A percentile compares a stretch with the other conserved stretches of the same genome.
These are phyloP conservation scores for Leuciscus waleckii DNA, from an alignment of 2,797 vertebrate species.

Conservation along the genomic window DNA sequence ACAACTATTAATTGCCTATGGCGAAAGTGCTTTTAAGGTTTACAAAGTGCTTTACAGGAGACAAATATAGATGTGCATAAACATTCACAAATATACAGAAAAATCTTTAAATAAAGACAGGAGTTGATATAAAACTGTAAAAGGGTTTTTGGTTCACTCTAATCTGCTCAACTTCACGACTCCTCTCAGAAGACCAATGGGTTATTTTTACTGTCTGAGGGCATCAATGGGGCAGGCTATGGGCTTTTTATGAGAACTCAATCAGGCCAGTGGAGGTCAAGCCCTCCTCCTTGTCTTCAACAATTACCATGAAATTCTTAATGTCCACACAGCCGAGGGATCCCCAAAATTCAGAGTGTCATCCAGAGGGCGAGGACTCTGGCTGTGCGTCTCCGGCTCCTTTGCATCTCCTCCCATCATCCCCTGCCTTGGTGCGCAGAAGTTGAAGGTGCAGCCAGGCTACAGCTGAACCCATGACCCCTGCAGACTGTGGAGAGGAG, in stretches of 20 bases:
- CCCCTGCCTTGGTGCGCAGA: slow-evolving; percentile 49
- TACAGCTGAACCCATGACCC: slow-evolving; percentile 77
- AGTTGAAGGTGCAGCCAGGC: slow-evolving; percentile 61
- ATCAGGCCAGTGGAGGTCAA: slow-evolving; percentile 73
- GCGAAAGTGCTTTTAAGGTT: background rate
- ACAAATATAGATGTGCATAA: background rate
- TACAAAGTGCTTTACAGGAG: background rate
- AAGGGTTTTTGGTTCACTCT: background rate
- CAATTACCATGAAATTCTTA: slow-evolving; percentile 83
- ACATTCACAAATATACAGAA: background rate
- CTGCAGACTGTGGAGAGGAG: slow-evolving; percentile 65
- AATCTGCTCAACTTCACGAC: slow-evolving; percentile 31
- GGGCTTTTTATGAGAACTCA: slow-evolving; percentile 75
- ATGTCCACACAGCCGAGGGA: slow-evolving; percentile 73
- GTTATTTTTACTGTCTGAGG: slow-evolving; percentile 65
- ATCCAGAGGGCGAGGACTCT: slow-evolving; percentile 75
- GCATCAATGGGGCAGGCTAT: slow-evolving; percentile 59
- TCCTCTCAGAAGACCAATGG: slow-evolving; percentile 55
- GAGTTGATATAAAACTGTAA: background rate
- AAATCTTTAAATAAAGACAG: background rate
- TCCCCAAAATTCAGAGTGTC: slow-evolving; percentile 72
- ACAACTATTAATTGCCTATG: background rate
- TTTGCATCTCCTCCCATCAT: slow-evolving; percentile 54
- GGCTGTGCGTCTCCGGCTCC: slow-evolving; percentile 59
- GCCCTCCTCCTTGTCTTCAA: slow-evolving; percentile 72